Conservation (phyloP, 1,140 invertebrate species). For the Cotesia typhae region DNA sequence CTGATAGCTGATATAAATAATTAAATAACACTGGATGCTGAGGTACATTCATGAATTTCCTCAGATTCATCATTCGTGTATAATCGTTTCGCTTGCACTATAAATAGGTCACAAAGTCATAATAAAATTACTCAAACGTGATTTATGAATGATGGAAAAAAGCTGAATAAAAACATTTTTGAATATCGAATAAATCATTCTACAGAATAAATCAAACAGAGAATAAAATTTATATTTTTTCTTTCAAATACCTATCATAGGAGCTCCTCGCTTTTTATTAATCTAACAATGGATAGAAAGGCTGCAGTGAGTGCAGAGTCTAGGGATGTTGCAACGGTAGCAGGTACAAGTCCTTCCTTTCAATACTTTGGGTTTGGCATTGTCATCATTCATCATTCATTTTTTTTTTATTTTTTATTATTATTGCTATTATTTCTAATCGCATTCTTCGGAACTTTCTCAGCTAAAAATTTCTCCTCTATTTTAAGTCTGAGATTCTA, state of each 20-base stretch:
- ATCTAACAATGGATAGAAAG: conserved; percentile 29
- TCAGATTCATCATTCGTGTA: neutral
- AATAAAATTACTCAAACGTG: neutral
- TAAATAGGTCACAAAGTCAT: conserved; percentile 5
- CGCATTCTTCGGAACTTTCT: conserved; percentile 10
- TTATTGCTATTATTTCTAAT: conserved; percentile 13
- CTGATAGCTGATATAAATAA: conserved; percentile 11
- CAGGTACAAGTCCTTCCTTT: conserved; percentile 27
- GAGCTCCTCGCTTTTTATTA: conserved; percentile 24
- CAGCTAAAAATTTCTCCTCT: no score
- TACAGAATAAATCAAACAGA: neutral
- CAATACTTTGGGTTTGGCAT: conserved; percentile 12
- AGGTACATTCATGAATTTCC: conserved; percentile 1
- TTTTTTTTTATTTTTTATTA: neutral
- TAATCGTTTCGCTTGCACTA: neutral
- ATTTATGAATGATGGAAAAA: conserved; percentile 10
- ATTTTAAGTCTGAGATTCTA: neutral
- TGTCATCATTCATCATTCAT: conserved; percentile 27
- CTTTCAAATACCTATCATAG: conserved; percentile 9
- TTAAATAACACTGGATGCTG: conserved; percentile 1
- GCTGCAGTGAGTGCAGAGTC: conserved; percentile 18
- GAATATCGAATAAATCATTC: conserved; percentile 1
- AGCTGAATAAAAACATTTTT: neutral
- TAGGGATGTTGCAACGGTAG: conserved; percentile 21
- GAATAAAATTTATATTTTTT: conserved; percentile 16